Evolutionary conservation across 1,140 invertebrate genomes (phyloP), one percentile per base, ranked within the genome.

Genomic region (Dendroctonus ponderosae): DNA sequence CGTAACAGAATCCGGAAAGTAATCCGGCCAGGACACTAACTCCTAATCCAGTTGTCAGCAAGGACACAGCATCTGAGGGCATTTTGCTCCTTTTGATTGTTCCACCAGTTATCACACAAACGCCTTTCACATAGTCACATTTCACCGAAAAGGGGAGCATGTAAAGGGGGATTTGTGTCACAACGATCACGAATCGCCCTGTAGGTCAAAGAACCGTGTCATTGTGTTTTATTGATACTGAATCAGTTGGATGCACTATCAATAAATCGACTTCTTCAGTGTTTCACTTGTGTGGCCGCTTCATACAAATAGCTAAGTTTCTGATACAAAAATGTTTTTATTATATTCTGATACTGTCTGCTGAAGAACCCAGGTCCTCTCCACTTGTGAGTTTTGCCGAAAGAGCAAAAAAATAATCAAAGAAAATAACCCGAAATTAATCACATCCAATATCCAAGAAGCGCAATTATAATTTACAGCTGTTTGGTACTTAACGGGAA

Each of bases 11-110:
- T 15, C 84, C 84, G 3, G 83, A 84, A 5, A 85, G 77, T 44
- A 85, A 81, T 0, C 84, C 84, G 8, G 84, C 83, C n/a, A 85
- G 70, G 11, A 85, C 79, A 26, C 84, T 83, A 11, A 85, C 76
- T 62, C 84, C 83, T 38, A 85, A 77, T 5, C 84, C 82, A 0
- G 83, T 79, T 0, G 81, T 78, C 40, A 85, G 74, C 52, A 85
- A 68, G 3, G 77, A 72, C 0, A 80, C 63, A 1, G 81, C 79
- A 69, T 85, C 83, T 5, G 81, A 80, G 76, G 77, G 76, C 76
- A 78, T 78, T 51, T 69, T 72, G 44, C 53, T 7, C 11, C 38
- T n/a, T 7, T 11, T n/a, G 11, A 56, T 40, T 2, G 46, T 51
- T 53, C 61, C 60, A 44, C 48, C 67, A n/a, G 50, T 14, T 54